Evolutionary conservation across 2,888 invertebrate species (phyloP).

Genomic region (Drosophila koepferae): DNA sequence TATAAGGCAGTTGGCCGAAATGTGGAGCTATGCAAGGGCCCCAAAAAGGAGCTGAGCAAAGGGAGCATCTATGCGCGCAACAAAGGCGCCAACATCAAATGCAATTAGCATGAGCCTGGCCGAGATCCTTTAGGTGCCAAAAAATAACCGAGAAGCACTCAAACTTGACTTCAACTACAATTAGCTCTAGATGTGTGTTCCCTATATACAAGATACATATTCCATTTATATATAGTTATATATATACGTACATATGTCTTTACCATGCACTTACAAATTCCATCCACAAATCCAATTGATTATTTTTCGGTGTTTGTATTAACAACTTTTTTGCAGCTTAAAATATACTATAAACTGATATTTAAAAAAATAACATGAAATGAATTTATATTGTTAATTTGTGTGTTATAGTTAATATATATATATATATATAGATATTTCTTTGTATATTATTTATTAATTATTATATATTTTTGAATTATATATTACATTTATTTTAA

Average conservation of each 20-base stretch:
- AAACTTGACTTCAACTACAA: constrained; percentile 51
- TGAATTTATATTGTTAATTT: constrained; percentile 27
- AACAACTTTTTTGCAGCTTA: constrained; percentile 54
- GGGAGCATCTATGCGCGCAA: constrained; percentile 91
- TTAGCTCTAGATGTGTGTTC: constrained; percentile 53
- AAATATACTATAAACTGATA: constrained; percentile 55
- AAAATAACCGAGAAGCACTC: constrained; percentile 46
- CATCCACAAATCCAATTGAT: constrained; percentile 67
- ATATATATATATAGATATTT: constrained; percentile 13
- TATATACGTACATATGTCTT: constrained; percentile 37
- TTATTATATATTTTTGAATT: constrained; percentile 20
- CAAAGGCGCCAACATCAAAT: constrained; percentile 83
- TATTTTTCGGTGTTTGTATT: constrained; percentile 36
- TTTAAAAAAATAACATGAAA: constrained; percentile 51
- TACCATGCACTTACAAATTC: constrained; percentile 41
- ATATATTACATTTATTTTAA: constrained; percentile 1
- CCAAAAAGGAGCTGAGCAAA: constrained; percentile 90
- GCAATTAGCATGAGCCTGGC: constrained; percentile 71
- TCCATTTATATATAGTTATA: constrained; percentile 13
- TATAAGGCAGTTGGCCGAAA: constrained; percentile 89
- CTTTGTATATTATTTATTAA: neutral
- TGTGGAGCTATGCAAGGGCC: constrained; percentile 89
- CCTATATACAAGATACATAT: neutral
- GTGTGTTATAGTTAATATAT: neutral
- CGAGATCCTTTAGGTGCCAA: constrained; percentile 62